These are phyloP conservation scores for Porites australiensis DNA, from an alignment of 64 coral and sea anemone genomes.

Conservation along the genomic window DNA sequence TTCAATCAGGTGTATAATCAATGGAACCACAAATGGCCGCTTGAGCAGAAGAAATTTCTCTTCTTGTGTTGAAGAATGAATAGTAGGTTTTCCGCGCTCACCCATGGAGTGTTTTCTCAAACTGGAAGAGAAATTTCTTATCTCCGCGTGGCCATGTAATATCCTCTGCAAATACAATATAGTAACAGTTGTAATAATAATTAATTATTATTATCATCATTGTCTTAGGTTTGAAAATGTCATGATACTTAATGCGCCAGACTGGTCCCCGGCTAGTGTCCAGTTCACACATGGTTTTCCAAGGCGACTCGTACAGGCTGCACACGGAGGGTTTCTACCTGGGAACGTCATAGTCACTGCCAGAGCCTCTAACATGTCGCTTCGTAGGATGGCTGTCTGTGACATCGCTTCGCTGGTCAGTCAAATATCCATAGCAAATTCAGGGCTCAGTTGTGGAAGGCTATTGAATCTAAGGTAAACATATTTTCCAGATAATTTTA, in stretches of 20 bases:
- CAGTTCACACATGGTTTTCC: slow-evolving; percentile 44
- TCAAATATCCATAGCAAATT: not conserved
- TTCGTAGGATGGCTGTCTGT: not conserved
- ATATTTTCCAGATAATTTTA: too few relatives aligned
- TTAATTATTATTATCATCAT: too few relatives aligned
- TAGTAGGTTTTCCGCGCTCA: too few relatives aligned
- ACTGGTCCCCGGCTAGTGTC: not conserved
- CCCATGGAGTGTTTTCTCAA: too few relatives aligned
- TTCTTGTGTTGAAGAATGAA: too few relatives aligned
- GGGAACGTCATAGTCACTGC: slow-evolving; percentile 4
- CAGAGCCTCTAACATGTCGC: slow-evolving; percentile 25
- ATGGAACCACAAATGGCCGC: too few relatives aligned
- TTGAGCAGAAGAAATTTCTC: too few relatives aligned
- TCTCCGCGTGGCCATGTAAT: too few relatives aligned
- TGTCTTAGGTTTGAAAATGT: slow-evolving; percentile 38
- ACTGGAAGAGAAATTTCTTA: too few relatives aligned
- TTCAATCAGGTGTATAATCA: too few relatives aligned
- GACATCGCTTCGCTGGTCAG: slow-evolving; percentile 40
- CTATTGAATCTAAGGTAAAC: slow-evolving; percentile 3
- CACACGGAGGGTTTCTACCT: slow-evolving; percentile 35
- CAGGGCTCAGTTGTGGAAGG: not conserved
- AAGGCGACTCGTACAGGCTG: not conserved
- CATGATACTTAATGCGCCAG: slow-evolving; percentile 9
- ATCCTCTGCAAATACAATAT: too few relatives aligned
- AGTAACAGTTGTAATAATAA: too few relatives aligned